Evolutionary conservation across 1,140 invertebrate species (phyloP), one percentile per base, ranked within the genome.

Genomic region (Adelges cooleyi): DNA sequence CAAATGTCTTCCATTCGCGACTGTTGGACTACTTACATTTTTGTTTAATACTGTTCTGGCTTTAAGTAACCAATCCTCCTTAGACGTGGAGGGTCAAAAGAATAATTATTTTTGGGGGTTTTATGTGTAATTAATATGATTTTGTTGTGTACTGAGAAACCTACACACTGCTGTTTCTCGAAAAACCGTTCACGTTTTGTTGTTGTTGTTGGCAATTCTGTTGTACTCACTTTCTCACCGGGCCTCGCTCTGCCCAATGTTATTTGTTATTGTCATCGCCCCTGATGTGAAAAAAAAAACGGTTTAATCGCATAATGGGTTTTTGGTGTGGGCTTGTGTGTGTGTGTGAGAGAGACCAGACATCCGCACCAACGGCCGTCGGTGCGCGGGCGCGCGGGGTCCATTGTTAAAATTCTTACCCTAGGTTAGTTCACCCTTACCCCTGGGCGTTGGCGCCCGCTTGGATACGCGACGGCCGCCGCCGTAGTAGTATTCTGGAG

Each of bases 381-480:
- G 33, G 40, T 13, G 4, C 42, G 40, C 22, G 25, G 23, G 27
- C 18, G 23, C 42, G 27, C 42, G 42, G 54, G 23, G 38, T 42
- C 42, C 42, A 62, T 62, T 62, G 56, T 62, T 62, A 62, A 62
- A 59, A 62, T 62, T 48, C 56, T 62, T 62, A 62, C 56, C 56
- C 56, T 62, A 62, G 56, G 56, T 62, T 62, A 62, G 56, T 62
- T 46, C 42, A 46, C 56, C 56, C 42, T 62, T 48, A 46, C 42
- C 40, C 56, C 29, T 62, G 56, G 56, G 56, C 56, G 56, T 62
- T 62, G 56, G 56, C 56, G 56, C 56, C 56, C 33, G 23, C n/a
- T 27, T 6, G 33, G 22, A 22, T 38, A n/a, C 9, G 2, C n/a
- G 53, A 25, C 15, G 52, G 4, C n/a, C 20, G 27, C 48, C 6